phyloP scores from a whole-genome alignment of 92 coral and sea anemone species.

The Pocillopora grandis region DNA sequence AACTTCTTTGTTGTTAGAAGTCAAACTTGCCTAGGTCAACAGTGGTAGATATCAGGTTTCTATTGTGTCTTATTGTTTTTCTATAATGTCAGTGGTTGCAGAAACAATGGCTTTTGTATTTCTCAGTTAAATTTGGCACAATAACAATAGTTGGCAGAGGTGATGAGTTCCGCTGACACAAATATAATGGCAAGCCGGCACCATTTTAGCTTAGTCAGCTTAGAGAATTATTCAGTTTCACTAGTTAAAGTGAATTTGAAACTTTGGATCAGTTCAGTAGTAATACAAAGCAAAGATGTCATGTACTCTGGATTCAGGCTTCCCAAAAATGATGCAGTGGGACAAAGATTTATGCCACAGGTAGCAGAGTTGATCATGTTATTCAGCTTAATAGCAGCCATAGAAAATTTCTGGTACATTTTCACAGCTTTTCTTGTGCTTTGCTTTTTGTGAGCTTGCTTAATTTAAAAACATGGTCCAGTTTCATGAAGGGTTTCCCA shows the following conservation, averaged over 20 bases:
- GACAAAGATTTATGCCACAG: slow-evolving; percentile 38
- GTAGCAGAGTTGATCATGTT: background rate
- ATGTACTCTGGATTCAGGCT: slow-evolving; percentile 29
- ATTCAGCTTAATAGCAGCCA: background rate
- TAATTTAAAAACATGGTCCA: too few species aligned
- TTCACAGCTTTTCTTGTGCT: background rate
- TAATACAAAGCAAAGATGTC: background rate
- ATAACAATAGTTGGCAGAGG: slow-evolving; percentile 36
- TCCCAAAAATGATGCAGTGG: slow-evolving; percentile 30
- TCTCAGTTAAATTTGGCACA: slow-evolving; percentile 17
- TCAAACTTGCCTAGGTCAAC: background rate
- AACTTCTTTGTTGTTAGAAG: slow-evolving; percentile 26
- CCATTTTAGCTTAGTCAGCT: slow-evolving; percentile 31
- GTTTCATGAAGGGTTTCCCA: too few species aligned
- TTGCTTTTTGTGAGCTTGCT: background rate
- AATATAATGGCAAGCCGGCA: background rate
- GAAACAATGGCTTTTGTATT: slow-evolving; percentile 26
- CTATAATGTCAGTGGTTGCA: slow-evolving; percentile 13
- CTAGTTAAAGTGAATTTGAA: slow-evolving; percentile 10
- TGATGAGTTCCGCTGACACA: background rate
- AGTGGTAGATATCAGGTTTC: slow-evolving; percentile 7
- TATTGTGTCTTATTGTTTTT: slow-evolving; percentile 15
- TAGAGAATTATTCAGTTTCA: background rate
- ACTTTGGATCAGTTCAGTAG: background rate
- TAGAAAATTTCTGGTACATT: background rate